Evolutionary conservation across 1,140 invertebrate species (phyloP).

Genomic region (Latrodectus geometricus): DNA sequence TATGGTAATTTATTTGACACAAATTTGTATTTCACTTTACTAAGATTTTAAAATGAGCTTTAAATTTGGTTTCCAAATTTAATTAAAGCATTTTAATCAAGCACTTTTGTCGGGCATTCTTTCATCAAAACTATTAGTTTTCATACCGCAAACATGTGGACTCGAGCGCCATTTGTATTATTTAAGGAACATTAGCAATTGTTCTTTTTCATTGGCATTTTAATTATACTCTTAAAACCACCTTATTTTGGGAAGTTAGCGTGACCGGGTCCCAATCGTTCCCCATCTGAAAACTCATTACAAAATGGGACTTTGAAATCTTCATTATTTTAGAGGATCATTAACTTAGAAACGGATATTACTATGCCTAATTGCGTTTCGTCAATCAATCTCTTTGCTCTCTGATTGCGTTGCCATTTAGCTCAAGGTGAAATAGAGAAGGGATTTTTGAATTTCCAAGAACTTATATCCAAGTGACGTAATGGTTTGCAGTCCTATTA

Average conservation of each 20-base stretch:
- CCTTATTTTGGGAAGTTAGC: neutral
- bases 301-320: neutral
- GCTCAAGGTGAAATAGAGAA: neutral
- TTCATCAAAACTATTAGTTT: too few species aligned
- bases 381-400: neutral
- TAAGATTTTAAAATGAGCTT: too few species aligned
- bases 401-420: neutral
- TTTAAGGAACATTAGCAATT: too few species aligned
- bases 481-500: neutral
- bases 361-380: neutral
- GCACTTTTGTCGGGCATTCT: too few species aligned
- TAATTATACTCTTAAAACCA: neutral
- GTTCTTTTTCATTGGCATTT: neutral
- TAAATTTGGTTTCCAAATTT: too few species aligned
- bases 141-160: too few species aligned
- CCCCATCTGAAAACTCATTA: neutral
- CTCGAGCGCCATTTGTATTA: too few species aligned
- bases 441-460: neutral
- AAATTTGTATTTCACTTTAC: too few species aligned
- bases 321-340: conserved; percentile 2
- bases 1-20: too few species aligned
- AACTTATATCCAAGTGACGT: neutral
- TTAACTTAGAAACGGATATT: neutral
- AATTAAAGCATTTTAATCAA: too few species aligned
- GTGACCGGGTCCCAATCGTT: neutral